These are phyloP conservation scores for Saccopteryx bilineata DNA, from an alignment of 2,113 vertebrate species.

Conservation along the genomic window DNA sequence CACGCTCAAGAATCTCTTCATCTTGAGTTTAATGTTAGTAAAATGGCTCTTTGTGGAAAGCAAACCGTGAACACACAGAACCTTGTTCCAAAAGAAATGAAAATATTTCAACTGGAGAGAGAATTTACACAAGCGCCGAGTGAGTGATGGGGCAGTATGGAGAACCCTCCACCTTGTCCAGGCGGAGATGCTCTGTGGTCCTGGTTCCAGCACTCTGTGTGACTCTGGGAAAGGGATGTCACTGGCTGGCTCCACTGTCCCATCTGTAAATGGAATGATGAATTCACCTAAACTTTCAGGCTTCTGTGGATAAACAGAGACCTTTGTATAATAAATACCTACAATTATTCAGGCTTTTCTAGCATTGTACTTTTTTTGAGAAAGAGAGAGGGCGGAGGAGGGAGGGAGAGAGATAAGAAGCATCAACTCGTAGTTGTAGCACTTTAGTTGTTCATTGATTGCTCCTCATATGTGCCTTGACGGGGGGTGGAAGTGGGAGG, in stretches of 20 bases:
- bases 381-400: too few relatives aligned
- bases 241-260: background rate
- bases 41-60: background rate
- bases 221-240: background rate
- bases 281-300: background rate
- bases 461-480: too few relatives aligned
- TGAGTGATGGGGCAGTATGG: too few relatives aligned
- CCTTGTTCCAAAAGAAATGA: background rate
- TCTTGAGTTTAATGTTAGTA: background rate
- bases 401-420: too few relatives aligned
- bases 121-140: background rate
- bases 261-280: background rate
- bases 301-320: background rate
- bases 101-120: background rate
- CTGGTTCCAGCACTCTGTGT: background rate
- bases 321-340: background rate
- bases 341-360: accelerated
- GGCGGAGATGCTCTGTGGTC: background rate
- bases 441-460: too few relatives aligned
- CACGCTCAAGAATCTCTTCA: background rate
- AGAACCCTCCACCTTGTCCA: accelerated
- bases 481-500: too few relatives aligned
- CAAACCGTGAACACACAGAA: background rate
- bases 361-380: background rate
- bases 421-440: too few relatives aligned